Base-by-base conservation (phyloP, 1,140 invertebrate species). In the Trichonephila clavata region DNA sequence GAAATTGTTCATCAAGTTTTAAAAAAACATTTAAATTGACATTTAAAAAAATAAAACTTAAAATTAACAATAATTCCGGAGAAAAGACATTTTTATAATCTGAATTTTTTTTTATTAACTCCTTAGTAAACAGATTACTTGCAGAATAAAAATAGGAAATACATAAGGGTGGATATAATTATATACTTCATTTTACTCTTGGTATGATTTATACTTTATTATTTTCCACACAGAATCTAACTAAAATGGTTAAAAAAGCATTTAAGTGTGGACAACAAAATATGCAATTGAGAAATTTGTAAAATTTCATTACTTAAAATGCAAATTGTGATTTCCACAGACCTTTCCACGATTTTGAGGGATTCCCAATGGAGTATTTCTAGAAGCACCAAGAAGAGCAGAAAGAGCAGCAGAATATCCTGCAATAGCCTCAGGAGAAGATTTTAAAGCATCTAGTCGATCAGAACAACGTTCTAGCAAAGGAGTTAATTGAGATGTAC, bases 291-390 rank as follows among this genome's bases (percentile, higher is more conserved):
- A 24, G 21, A 65, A 65, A 24, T 24, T n/a, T n/a, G 20, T 1
- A n/a, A 20, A 65, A 65, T 65, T 24, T n/a, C 10, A 65, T 24
- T 68, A 68, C n/a, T 27, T 24, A 27, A 68, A 24, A 1, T 10
- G n/a, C 24, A 27, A 24, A 68, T 27, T 68, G 7, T 60, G 20
- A 86, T 24, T 27, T 39, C 0, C 43, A 21, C 83, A 61, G 7
- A 99, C 97, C 96, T 99, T 99, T 95, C 98, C 98, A 95, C 98
- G 98, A 68, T 98, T 98, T 96, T 99, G 99, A 27, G 99, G 99
- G 87, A 99, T 98, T 39, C 99, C 99, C 10, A 99, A 96, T 6
- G 98, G 98, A 80, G 98, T 99, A 83, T 98, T 96, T 90, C 97
- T 97, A 1, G 99, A 98, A 89, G 98, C 98, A 32, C 99, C 99